Base-by-base conservation (phyloP, 2,888 invertebrate species). In the Tetragnatha montana region DNA sequence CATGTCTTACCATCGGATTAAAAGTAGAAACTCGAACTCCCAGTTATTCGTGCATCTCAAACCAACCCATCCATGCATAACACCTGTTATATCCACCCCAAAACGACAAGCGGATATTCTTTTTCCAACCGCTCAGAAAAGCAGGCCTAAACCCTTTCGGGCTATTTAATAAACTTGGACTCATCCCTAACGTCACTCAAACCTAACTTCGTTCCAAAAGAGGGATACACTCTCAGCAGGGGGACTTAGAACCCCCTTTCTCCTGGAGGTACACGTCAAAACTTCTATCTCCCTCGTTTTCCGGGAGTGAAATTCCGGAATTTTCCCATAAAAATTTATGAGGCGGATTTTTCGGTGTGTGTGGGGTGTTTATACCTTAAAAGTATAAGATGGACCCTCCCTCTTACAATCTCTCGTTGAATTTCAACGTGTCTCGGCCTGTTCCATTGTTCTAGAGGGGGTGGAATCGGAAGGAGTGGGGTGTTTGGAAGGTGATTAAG, bases 291-390 rank as follows among this genome's bases (percentile, higher is more conserved):
- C 21, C 21, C 50, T 51, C 35, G 12, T 78, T 80, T 68, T 80
- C 60, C 68, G 7, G 79, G 60, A 60, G 60, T 60, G 60, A 60
- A 60, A 68, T 80, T 35, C 79, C 69, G 68, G 79, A 80, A 80
- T 86, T 86, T 86, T 86, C 86, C 86, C 80, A 86, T 86, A 86
- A 86, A 86, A 86, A 86, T 86, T 86, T 86, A 86, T 86, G 86
- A 86, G 86, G 6, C 49, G 80, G 86, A 49, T 81, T 80, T 86
- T 79, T 47, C 12, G 19, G 21, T 17, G 69, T 81, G 21, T 51
- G 74, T 70, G 80, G 86, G 73, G 73, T 83, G 74, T 79, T 86
- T 86, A 80, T 86, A 86, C 80, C 80, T 80, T 86, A 86, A 86
- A 86, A 86, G 69, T 80, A 60, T 60, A 73, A 73, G 51, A 71